phyloP scores from a whole-genome alignment of 2,113 vertebrate species.

The Urocolius indicus region DNA sequence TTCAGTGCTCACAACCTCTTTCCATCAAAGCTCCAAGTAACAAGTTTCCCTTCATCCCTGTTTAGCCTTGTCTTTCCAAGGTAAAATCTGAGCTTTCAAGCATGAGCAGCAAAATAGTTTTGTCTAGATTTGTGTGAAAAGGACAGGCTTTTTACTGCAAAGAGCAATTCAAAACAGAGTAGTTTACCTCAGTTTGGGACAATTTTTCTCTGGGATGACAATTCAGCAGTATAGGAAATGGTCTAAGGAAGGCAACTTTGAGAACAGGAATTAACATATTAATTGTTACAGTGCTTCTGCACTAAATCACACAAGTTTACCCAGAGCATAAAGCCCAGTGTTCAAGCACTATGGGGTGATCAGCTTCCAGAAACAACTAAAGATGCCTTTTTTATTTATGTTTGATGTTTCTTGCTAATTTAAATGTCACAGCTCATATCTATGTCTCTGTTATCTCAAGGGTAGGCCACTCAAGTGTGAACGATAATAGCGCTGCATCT shows the following conservation, averaged over 20 bases:
- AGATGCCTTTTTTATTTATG: constrained; percentile 50
- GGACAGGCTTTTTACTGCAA: neutral
- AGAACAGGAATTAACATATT: neutral
- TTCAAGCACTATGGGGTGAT: neutral
- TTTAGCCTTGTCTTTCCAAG: neutral
- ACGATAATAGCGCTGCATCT: constrained; percentile 40
- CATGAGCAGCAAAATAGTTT: neutral
- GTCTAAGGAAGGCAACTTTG: neutral
- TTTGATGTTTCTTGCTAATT: constrained; percentile 60
- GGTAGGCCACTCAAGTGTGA: constrained; percentile 62
- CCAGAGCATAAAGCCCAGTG: neutral
- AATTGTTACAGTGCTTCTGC: neutral
- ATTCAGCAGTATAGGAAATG: neutral
- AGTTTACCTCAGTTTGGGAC: neutral
- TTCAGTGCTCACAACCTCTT: neutral
- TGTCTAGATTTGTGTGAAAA: neutral
- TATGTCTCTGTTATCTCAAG: constrained; percentile 60
- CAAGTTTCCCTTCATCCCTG: neutral
- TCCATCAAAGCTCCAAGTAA: neutral
- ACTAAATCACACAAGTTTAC: neutral
- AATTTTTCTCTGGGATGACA: neutral
- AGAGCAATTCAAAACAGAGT: neutral
- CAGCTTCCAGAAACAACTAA: constrained; percentile 39
- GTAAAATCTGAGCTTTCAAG: neutral
- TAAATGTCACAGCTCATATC: constrained; percentile 58